Evolutionary conservation across 2,797 vertebrate genomes (phyloP), one percentile per base, ranked within the genome.

Genomic region (Acipenser oxyrinchus): DNA sequence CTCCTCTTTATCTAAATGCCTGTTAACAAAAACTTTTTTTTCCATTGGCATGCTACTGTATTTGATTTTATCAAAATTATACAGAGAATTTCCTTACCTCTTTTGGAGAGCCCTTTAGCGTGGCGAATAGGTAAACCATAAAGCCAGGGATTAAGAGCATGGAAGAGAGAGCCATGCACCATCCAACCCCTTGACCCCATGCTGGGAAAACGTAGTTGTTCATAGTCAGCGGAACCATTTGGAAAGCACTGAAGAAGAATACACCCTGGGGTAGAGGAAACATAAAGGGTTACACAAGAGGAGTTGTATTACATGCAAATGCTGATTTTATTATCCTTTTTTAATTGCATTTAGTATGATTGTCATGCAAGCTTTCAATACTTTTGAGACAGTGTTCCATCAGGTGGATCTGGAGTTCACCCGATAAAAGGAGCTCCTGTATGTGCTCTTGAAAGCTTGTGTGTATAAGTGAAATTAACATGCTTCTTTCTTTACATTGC

Each of bases 111-210:
- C 96, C 96, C 89, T 99, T 97, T 77, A 98, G 89, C 63, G 91
- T 95, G 53, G 98, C 92, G 82, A 98, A 98, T 95, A 98, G 92
- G 78, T 97, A 99, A 37, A 85, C 93, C 96, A 99, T 98, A 81
- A 97, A 99, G 60, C 96, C 96, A 0, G 96, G 96, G 65, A 99
- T 99, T 78, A 99, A 92, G 70, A 92, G 79, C 96, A 99, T 99
- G 70, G 96, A 99, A 65, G 96, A 99, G 52, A 99, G 84, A 63
- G 96, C 96, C 96, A 99, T 99, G 75, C 90, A 92, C 96, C 96
- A 99, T 73, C 96, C 96, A 13, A 99, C 95, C 1, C 96, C 95
- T 81, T 99, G 96, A 66, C 96, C 96, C 96, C 96, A 99, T 72
- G 87, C 86, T 10, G 96, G 96, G 86, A 98, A 99, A 71, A 98